Evolutionary conservation across 2,888 invertebrate species (phyloP).

Genomic region (Frankliniella intonsa): DNA sequence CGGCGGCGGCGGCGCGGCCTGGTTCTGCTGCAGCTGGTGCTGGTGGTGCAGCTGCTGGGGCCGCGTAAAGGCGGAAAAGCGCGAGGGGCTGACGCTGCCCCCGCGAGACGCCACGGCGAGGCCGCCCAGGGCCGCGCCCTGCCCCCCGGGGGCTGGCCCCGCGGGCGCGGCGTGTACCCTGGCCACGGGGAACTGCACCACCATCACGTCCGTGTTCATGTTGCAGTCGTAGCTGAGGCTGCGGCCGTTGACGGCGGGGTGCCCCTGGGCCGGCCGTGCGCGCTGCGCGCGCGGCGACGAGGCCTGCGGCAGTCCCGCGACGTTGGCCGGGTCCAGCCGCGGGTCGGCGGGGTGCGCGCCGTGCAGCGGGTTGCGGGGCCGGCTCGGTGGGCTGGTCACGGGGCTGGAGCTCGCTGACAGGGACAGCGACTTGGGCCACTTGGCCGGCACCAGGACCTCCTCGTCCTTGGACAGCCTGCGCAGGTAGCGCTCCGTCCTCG

Average conservation of each 20-base stretch:
- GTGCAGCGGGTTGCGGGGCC: conserved; percentile 35
- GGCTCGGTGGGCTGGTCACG: conserved; percentile 39
- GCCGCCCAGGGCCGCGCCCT: background rate
- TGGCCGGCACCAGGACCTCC: conserved; percentile 46
- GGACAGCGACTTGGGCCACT: conserved; percentile 39
- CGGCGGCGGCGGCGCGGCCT: conserved; percentile 63
- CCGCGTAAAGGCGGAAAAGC: conserved; percentile 30
- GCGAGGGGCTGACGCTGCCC: conserved; percentile 20
- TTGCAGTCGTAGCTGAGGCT: conserved; percentile 15
- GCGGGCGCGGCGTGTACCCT: conserved; percentile 39
- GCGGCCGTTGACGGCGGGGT: conserved; percentile 11
- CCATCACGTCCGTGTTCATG: conserved; percentile 45
- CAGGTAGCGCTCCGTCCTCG: conserved; percentile 74
- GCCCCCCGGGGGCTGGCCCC: background rate
- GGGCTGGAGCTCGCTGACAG: conserved; percentile 41
- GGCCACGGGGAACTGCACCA: conserved; percentile 53
- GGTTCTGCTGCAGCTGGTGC: conserved; percentile 30
- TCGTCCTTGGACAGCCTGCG: conserved; percentile 69
- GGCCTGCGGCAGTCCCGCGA: background rate
- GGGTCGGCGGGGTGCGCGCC: conserved; percentile 36
- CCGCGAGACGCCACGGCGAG: background rate
- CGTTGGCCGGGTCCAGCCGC: conserved; percentile 28
- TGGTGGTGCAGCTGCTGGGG: conserved; percentile 36
- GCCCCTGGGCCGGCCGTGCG: background rate
- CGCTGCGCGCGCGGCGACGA: background rate